Percentiles rank a stretch among this genome's conserved stretches.
These are phyloP conservation scores for Antennarius maculatus DNA, from an alignment of 2,797 vertebrate genomes.

Conservation along the genomic window DNA sequence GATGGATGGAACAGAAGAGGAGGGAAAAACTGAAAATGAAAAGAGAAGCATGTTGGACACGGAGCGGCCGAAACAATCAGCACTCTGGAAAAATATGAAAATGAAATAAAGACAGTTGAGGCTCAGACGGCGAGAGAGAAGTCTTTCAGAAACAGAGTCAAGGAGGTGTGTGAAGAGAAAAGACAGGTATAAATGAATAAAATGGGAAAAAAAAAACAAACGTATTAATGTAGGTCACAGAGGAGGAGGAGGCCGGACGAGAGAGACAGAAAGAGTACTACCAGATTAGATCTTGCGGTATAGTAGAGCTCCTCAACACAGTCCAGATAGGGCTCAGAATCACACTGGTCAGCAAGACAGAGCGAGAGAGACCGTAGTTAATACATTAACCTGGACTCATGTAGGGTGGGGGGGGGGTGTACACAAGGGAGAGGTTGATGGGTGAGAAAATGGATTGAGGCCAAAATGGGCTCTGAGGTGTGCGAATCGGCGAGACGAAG, in stretches of 20 bases:
- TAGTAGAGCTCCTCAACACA: slow-evolving; percentile 97
- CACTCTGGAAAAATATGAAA: slow-evolving; percentile 27
- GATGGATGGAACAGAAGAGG: slow-evolving; percentile 45
- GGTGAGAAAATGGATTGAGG: slow-evolving; percentile 54
- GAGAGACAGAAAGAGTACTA: slow-evolving; percentile 79
- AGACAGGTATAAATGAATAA: slow-evolving; percentile 13
- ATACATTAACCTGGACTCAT: slow-evolving; percentile 84
- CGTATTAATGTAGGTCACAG: slow-evolving; percentile 27
- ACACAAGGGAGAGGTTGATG: slow-evolving; percentile 38
- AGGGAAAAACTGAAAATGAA: slow-evolving; percentile 40
- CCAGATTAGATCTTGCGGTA: slow-evolving; percentile 99
- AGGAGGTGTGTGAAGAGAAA: slow-evolving; percentile 4
- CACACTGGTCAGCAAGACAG: slow-evolving; percentile 92
- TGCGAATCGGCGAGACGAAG: slow-evolving; percentile 22
- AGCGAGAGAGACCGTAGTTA: slow-evolving; percentile 86
- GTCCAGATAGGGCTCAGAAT: slow-evolving; percentile 96
- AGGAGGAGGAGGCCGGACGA: slow-evolving; percentile 49
- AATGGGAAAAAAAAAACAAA: not conserved
- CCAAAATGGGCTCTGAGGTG: slow-evolving; percentile 43
- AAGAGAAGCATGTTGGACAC: slow-evolving; percentile 30
- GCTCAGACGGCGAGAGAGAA: slow-evolving; percentile 55
- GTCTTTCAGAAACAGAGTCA: slow-evolving; percentile 61
- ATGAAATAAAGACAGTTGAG: slow-evolving; percentile 62
- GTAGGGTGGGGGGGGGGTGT: slow-evolving; percentile 39
- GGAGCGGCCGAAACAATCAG: slow-evolving; percentile 56